Percentiles rank a stretch among this genome's conserved stretches.
Conservation (phyloP, 2,113 vertebrate species). For the Etheostoma cragini region DNA sequence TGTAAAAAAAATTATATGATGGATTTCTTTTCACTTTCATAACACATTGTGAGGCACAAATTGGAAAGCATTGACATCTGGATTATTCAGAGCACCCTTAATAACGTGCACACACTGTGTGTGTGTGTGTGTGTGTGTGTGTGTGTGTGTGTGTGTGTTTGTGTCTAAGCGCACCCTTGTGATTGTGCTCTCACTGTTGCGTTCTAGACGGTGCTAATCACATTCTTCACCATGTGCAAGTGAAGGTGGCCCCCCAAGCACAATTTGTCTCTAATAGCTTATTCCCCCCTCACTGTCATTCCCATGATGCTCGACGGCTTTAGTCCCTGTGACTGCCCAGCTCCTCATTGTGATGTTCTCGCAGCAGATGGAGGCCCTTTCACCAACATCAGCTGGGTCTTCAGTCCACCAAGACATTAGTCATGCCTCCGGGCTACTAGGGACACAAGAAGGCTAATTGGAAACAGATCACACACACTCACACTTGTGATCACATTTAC, state of each 20-base stretch:
- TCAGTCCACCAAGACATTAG: slow-evolving; percentile 73
- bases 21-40: not conserved
- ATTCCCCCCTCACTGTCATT: slow-evolving; percentile 40
- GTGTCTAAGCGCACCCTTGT: not conserved
- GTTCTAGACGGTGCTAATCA: slow-evolving; percentile 34
- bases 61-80: not conserved
- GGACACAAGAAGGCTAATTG: slow-evolving; percentile 75
- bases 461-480: slow-evolving; percentile 75
- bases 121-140: not conserved
- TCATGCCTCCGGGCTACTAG: slow-evolving; percentile 74
- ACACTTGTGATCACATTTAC: slow-evolving; percentile 72
- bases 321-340: slow-evolving; percentile 46
- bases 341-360: slow-evolving; percentile 67
- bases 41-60: not conserved
- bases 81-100: no score
- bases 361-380: slow-evolving; percentile 79
- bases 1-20: not conserved
- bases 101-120: not conserved
- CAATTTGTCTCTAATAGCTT: slow-evolving; percentile 68
- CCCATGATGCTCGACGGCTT: slow-evolving; percentile 49
- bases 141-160: not conserved
- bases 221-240: slow-evolving; percentile 39
- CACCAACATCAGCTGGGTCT: slow-evolving; percentile 71
- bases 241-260: slow-evolving; percentile 47
- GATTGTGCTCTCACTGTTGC: slow-evolving; percentile 7